These are phyloP conservation scores for Colinus virginianus DNA, from an alignment of 2,113 vertebrate genomes.

Conservation along the genomic window DNA sequence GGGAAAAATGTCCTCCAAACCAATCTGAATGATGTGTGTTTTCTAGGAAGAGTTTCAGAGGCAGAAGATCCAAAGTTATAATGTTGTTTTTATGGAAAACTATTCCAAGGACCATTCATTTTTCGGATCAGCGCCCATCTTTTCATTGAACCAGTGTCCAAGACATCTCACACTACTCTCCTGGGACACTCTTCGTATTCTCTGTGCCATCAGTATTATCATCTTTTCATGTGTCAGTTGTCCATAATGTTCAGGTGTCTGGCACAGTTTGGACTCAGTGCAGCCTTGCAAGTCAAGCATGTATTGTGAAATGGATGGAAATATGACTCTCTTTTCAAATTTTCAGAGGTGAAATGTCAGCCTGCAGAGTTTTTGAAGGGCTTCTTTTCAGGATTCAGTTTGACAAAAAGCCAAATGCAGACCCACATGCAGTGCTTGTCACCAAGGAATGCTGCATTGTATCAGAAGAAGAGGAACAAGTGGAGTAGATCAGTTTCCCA, in stretches of 20 bases:
- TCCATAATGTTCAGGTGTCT: background rate
- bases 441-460: background rate
- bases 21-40: background rate
- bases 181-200: background rate
- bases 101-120: background rate
- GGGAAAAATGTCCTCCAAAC: background rate
- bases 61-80: background rate
- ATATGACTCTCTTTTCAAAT: background rate
- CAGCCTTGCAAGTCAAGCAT: background rate
- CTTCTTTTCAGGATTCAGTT: background rate
- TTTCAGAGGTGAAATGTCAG: background rate
- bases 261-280: background rate
- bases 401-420: background rate
- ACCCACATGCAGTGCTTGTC: background rate
- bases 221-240: background rate
- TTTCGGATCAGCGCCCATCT: background rate
- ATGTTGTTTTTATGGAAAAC: background rate
- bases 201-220: background rate
- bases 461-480: background rate
- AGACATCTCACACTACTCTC: background rate
- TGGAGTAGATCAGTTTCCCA: background rate
- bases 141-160: background rate
- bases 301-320: background rate
- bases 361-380: background rate
- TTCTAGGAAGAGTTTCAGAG: background rate